These are phyloP conservation scores for Eubucco bourcierii DNA, from an alignment of 2,113 vertebrate species.

Conservation along the genomic window DNA sequence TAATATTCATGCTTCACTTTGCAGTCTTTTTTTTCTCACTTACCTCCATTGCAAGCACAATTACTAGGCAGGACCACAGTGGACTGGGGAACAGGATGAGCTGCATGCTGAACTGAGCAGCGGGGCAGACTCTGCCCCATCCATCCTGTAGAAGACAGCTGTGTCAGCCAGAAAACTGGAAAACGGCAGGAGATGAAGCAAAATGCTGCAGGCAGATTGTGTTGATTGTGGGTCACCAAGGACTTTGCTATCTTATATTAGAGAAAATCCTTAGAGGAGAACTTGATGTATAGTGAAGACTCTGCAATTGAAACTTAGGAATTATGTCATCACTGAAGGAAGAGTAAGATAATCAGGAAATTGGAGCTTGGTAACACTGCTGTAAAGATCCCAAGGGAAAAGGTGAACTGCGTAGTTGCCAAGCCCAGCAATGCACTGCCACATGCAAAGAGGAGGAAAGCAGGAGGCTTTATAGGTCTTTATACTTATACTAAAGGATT, in stretches of 20 bases:
- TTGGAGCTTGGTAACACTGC: not conserved
- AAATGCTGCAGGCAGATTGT: not conserved
- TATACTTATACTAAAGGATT: not conserved
- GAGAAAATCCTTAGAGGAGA: not conserved
- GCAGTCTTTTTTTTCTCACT: not conserved
- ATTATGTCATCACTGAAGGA: not conserved
- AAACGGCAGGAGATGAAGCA: not conserved
- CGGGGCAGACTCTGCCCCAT: not conserved
- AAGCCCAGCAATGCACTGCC: not conserved
- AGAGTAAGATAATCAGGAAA: not conserved
- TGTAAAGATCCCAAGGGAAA: not conserved
- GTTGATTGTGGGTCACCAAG: not conserved
- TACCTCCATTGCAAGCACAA: not conserved
- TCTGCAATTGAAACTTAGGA: not conserved
- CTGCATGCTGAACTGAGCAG: not conserved
- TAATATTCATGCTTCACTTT: not conserved
- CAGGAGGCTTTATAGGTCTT: fast-evolving
- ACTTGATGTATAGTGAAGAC: not conserved
- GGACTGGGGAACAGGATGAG: not conserved
- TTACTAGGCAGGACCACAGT: not conserved
- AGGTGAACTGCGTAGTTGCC: not conserved
- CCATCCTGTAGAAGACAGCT: not conserved
- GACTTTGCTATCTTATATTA: not conserved
- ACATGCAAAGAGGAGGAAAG: not conserved
- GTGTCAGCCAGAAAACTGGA: not conserved